Base-by-base conservation (phyloP, 2,797 vertebrate species). In the Propithecus deckenii region DNA sequence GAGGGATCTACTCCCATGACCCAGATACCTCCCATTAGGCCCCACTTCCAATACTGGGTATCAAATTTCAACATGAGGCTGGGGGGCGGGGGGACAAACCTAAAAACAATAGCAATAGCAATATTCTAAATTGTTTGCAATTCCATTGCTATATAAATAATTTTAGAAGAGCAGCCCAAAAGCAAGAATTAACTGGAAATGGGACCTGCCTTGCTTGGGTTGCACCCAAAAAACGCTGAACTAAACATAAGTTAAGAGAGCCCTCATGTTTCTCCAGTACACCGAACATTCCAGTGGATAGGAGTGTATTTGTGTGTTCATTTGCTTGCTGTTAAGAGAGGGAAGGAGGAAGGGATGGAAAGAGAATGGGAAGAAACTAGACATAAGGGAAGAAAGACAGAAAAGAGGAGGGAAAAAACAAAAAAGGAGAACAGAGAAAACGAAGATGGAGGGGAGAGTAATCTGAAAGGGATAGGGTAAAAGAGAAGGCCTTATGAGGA, bases 121-220 rank as follows among this genome's bases (percentile, higher is more conserved):
- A 30, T 28, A 85, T 46, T 84, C 30, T 41, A 43, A 88, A 78
- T 57, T 55, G 18, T 78, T 95, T 69, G 52, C 25, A 69, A 38
- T 52, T 95, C 25, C 43, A 50, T 5, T 55, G 28, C 17, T 86
- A 69, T 52, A 17, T 48, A 52, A 38, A 69, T 90, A 86, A 50
- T 86, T 91, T 97, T 30, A 91, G 55, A 80, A 95, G 8, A 86
- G 32, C 3, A 67, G 32, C 18, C 46, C 48, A 41, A 94, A 86
- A 90, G 9, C 43, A 81, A 65, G 43, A 63, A 14, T 30, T 0
- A 5, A 18, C 22, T 41, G 3, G 4, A 35, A 85, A 25, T 48
- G 10, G 30, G 32, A 15, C 65, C 79, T 75, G n/a, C 30, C 46
- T 28, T 46, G 55, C 46, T 79, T 23, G 57, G 61, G 12, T 75